Conservation (phyloP, 2,888 invertebrate genomes). For the Xiphydria camelus region DNA sequence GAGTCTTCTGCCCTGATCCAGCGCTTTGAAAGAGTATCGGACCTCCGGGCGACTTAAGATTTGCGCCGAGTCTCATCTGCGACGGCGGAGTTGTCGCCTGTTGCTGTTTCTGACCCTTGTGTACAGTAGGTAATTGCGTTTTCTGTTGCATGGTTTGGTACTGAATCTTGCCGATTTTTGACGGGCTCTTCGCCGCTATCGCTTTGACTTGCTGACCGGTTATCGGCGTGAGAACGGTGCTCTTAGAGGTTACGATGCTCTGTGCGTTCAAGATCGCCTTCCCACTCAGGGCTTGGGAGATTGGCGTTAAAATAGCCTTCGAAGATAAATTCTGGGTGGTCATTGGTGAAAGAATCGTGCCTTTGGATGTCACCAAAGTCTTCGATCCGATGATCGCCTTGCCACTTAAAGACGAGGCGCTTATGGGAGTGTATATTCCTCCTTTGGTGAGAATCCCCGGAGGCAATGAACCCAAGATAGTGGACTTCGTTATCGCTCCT, state of each 20-base stretch:
- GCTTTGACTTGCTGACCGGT: constrained; percentile 55
- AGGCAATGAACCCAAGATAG: constrained; percentile 35
- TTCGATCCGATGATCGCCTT: constrained; percentile 45
- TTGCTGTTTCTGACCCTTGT: constrained; percentile 50
- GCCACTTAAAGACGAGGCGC: constrained; percentile 34
- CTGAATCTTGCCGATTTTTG: constrained; percentile 38
- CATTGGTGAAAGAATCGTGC: constrained; percentile 36
- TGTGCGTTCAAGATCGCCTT: constrained; percentile 41
- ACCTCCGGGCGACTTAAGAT: constrained; percentile 56
- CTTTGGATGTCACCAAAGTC: constrained; percentile 38
- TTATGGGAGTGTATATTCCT: constrained; percentile 43
- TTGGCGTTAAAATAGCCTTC: constrained; percentile 36
- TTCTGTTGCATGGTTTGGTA: constrained; percentile 46
- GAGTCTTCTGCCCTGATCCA: constrained; percentile 24
- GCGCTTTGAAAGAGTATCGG: constrained; percentile 38
- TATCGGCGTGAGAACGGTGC: constrained; percentile 52
- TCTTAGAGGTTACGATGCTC: constrained; percentile 41
- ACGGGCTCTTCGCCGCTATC: constrained; percentile 47
- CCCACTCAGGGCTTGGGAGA: constrained; percentile 36
- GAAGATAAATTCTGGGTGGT: constrained; percentile 33
- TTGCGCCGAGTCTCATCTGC: constrained; percentile 40
- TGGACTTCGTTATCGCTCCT: constrained; percentile 36
- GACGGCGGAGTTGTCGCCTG: constrained; percentile 52
- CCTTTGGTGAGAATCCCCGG: constrained; percentile 42
- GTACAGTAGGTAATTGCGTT: constrained; percentile 39